Percentiles rank a stretch among this genome's conserved stretches.
Evolutionary conservation across 2,888 invertebrate genomes (phyloP).

Genomic region (Seira sanloemensis): DNA sequence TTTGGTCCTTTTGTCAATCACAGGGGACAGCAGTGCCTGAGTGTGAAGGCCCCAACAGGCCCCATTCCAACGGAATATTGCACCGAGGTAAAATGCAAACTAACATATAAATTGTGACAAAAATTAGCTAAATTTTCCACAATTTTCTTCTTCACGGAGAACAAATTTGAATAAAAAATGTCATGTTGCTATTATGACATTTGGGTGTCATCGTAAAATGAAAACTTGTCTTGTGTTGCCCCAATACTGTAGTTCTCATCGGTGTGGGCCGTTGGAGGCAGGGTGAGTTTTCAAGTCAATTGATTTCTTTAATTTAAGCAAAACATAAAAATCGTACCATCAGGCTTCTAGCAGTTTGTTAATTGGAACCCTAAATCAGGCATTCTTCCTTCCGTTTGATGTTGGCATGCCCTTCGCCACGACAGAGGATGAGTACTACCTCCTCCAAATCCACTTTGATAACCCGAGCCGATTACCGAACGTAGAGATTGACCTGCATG

Average conservation of each 20-base stretch:
- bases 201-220: too few species aligned
- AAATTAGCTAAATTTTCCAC: background rate
- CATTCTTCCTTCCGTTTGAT: background rate
- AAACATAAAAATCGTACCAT: background rate
- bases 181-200: too few species aligned
- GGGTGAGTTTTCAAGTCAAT: background rate
- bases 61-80: conserved; percentile 50
- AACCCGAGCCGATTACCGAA: background rate
- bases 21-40: conserved; percentile 18
- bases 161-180: background rate
- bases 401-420: background rate
- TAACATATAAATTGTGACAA: background rate
- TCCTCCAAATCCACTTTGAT: background rate
- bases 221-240: background rate
- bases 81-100: background rate
- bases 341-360: background rate
- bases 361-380: background rate
- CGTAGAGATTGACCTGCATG: background rate
- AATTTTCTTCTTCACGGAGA: background rate
- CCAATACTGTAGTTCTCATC: background rate
- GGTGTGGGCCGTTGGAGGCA: conserved; percentile 26
- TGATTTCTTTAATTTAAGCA: too few species aligned
- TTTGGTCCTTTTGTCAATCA: conserved; percentile 20
- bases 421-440: background rate
- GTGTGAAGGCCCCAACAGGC: background rate